Evolutionary conservation across 1,140 invertebrate species (phyloP), one percentile per base, ranked within the genome.

Genomic region (Drepana arcuata): DNA sequence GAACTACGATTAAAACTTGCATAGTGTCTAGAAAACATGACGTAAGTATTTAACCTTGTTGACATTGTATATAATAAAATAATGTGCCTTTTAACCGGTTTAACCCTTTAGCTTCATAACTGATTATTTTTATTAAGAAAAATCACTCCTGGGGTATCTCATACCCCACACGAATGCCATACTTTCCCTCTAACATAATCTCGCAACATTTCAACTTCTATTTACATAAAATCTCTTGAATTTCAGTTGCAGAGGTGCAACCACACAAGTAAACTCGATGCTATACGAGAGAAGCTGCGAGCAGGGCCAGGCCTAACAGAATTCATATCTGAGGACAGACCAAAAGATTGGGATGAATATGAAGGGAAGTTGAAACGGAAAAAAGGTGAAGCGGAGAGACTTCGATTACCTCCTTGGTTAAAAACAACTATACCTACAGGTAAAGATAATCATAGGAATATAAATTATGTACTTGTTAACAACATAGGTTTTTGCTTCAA

Each of bases 391-490:
- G 88, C 87, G 16, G 86, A 91, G 35, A 87, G 96, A 36, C 78
- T 99, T 14, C 85, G 95, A 37, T 80, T 99, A 33, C 98, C 98
- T 11, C 95, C 96, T 30, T 99, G 98, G 98, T 69, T 99, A 16
- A 99, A 99, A 73, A 96, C 92, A 25, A 89, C 95, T 61, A 98
- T 99, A 71, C 96, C 97, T 7, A 91, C 92, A 55, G 96, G 93
- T 68, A 84, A 85, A n/a, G n/a, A n/a, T n/a, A n/a, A 21, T 21
- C 18, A 21, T 21, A 21, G 9, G 9, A 21, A 21, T 21, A 21
- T 9, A 5, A 21, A 9, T n/a, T n/a, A n/a, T n/a, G n/a, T n/a
- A n/a, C n/a, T n/a, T n/a, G n/a, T n/a, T n/a, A n/a, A n/a, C n/a
- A n/a, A n/a, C n/a, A n/a, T n/a, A n/a, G n/a, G n/a, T 21, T 21